Evolutionary conservation across 2,797 vertebrate genomes (phyloP).

Genomic region (Hephaestus fuliginosus): DNA sequence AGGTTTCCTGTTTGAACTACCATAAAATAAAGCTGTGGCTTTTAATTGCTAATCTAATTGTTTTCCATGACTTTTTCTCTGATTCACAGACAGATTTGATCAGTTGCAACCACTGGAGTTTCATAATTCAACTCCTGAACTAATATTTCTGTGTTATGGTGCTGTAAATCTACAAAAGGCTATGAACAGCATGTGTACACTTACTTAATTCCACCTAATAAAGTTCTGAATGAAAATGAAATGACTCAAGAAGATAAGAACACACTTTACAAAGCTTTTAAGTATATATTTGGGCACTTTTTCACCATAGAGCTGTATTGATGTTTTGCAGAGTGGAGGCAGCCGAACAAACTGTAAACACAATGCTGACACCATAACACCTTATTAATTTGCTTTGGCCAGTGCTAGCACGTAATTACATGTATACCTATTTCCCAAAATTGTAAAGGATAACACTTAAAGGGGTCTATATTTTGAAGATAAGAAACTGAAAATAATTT

Average conservation of each 20-base stretch:
- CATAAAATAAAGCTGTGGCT: conserved; percentile 39
- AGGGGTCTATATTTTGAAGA: no score
- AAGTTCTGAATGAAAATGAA: background rate
- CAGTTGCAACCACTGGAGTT: background rate
- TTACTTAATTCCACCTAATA: conserved; percentile 27
- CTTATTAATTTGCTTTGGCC: background rate
- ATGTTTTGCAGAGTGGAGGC: background rate
- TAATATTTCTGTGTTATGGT: conserved; percentile 4
- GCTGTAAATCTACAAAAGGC: conserved; percentile 28
- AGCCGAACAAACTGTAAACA: background rate
- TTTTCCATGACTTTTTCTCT: conserved; percentile 20
- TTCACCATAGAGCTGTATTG: background rate
- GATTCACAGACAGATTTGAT: conserved; percentile 47
- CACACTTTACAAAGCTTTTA: background rate
- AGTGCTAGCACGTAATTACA: background rate
- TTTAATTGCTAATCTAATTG: conserved; percentile 45
- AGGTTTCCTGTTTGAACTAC: conserved; percentile 34
- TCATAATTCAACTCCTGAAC: conserved; percentile 16
- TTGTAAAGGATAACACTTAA: no score
- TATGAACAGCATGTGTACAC: conserved; percentile 12
- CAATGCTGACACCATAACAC: background rate
- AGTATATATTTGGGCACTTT: background rate
- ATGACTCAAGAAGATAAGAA: conserved; percentile 7
- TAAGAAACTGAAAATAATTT: no score
- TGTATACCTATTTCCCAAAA: no score